Base-by-base conservation (phyloP, 2,888 invertebrate genomes). In the Keiferia lycopersicella region DNA sequence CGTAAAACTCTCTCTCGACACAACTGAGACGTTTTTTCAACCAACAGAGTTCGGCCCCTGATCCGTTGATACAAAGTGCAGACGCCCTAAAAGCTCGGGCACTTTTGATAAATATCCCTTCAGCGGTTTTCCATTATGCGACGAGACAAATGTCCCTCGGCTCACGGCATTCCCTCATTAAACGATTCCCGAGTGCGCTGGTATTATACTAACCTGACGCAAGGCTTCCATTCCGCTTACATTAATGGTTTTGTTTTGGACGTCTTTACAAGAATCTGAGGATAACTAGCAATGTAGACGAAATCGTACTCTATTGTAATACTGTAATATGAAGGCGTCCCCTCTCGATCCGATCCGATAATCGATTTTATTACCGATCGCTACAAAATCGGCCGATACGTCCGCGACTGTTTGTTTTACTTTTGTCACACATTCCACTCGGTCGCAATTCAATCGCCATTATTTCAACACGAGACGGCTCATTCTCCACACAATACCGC, bases 81-180 rank as follows among this genome's bases (percentile, higher is more conserved):
- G 75, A 72, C 67, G 77, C 73, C 75, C 73, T 66, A 64, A 68
- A 71, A 73, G 74, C 74, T 67, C 64, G 69, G n/a, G 71, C 77
- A 73, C 80, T 83, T 86, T 83, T 87, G 87, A 88, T 86, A 84
- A 87, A 88, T 84, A 83, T 81, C 78, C 83, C 82, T 86, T 87
- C 83, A 82, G 72, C 81, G 78, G 80, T 81, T 80, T 83, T 76
- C 81, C 82, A 84, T 87, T 87, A 88, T 84, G 74, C 77, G 75
- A 75, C 82, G 79, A 86, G 87, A 86, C 86, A 84, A 88, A 87
- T 87, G 84, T 80, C 75, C 79, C 67, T 68, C 69, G 30, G 16
- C 34, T 56, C 87, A 84, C 84, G 86, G 78, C 83, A 84, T 87
- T 86, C 83, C 78, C 84, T 89, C 87, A 85, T 87, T 86, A 87